These are phyloP conservation scores for Mylabris phalerata DNA, from an alignment of 1,140 invertebrate genomes.

Conservation along the genomic window DNA sequence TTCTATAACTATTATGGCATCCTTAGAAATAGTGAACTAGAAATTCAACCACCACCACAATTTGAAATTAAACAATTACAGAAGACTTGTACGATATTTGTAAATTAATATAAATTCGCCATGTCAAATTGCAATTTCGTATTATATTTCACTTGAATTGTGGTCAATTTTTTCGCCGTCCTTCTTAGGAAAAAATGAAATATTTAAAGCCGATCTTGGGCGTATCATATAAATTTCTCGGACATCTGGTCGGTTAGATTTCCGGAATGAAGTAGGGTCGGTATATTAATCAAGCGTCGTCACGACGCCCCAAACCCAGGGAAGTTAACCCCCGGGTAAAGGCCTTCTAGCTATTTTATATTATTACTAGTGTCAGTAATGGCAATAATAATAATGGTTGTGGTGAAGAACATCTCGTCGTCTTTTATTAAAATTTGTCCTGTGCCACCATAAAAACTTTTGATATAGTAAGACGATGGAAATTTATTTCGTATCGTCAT, in stretches of 20 bases:
- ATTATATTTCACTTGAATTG: no score
- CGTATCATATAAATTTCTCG: constrained; percentile 20
- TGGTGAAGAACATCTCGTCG: neutral
- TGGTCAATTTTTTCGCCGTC: no score
- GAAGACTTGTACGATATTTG: no score
- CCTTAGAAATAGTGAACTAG: no score
- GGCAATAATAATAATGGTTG: neutral
- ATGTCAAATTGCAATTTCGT: no score
- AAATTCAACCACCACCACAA: no score
- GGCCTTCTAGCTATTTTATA: constrained; percentile 14
- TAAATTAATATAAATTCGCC: no score
- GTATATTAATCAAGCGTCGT: constrained; percentile 26
- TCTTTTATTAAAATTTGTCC: constrained; percentile 21
- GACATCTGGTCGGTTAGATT: constrained; percentile 25
- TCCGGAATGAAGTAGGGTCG: constrained; percentile 23
- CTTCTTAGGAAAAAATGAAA: no score
- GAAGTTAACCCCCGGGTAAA: constrained; percentile 5
- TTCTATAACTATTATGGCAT: no score
- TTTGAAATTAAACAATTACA: no score
- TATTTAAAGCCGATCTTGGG: no score
- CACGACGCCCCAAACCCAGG: constrained; percentile 2
- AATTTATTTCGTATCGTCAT: no score
- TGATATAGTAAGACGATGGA: neutral
- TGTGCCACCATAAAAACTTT: constrained; percentile 14
- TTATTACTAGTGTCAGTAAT: constrained; percentile 16